Evolutionary conservation across 2,797 vertebrate genomes (phyloP), one percentile per base, ranked within the genome.

Genomic region (Pipistrellus nathusii): DNA sequence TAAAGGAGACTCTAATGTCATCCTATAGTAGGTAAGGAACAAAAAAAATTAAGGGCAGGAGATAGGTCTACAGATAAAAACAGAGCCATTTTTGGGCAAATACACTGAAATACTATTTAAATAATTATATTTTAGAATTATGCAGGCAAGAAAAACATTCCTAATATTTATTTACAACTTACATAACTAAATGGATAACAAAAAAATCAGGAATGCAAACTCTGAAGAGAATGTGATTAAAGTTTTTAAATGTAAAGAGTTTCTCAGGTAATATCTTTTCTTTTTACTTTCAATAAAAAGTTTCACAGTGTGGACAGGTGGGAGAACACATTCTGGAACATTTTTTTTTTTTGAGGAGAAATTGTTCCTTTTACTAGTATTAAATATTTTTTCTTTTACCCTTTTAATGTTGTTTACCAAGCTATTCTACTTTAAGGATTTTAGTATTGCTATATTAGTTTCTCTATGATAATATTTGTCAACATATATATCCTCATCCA

Each of bases 381-480:
- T 84, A 66, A 46, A 14, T 41, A 35, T 48, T 41, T 59, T 88
- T 84, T 85, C 27, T 88, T 66, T 35, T 17, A 41, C 5, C 1
- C 1, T 87, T 89, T 94, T 35, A 75, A 69, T 73, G 25, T 44
- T 57, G 21, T 91, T 93, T 44, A 85, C 6, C 20, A 78, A 46
- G 7, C 11, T 83, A n/a, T 62, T 80, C 41, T 83, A 71, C 71
- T 83, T 90, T 93, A 77, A 73, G 92, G 75, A 72, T 90, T 71
- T 88, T 10, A 48, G 32, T 82, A 78, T 82, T 88, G 35, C 20
- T 73, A 32, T 46, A 41, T 62, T 3, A 68, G 23, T 11, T 91
- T 94, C 25, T 66, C 77, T 57, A 59, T 53, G 27, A 73, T 90
- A 20, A 21, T 81, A 87, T 91, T 96, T 84, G 86, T 71, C 25